Evolutionary conservation across 2,113 vertebrate species (phyloP).

Genomic region (Plecturocebus donacophilus): DNA sequence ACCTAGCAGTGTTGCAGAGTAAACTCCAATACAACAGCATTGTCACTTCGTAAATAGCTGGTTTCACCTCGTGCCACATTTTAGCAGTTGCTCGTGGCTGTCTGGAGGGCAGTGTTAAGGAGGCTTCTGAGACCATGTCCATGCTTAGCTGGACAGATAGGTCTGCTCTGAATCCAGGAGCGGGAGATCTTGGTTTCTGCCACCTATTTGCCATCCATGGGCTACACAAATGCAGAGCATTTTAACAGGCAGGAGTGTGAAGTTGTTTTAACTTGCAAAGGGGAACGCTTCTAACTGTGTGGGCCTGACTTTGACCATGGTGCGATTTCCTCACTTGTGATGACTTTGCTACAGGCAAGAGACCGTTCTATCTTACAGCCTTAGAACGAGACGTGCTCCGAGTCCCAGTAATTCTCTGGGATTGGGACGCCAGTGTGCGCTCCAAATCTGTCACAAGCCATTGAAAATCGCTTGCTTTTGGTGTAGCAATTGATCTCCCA

Average conservation of each 20-base stretch:
- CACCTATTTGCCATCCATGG: rapidly evolving
- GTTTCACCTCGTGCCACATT: background rate
- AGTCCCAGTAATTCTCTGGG: background rate
- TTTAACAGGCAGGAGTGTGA: background rate
- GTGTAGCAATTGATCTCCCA: background rate
- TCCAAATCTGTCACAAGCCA: background rate
- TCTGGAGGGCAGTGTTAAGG: background rate
- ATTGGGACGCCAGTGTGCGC: background rate
- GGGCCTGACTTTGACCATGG: background rate
- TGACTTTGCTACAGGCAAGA: background rate
- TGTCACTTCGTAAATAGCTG: background rate
- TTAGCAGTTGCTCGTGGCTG: background rate
- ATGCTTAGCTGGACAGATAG: background rate
- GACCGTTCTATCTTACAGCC: background rate
- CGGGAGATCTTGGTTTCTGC: background rate
- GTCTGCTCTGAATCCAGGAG: background rate
- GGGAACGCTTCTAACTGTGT: background rate
- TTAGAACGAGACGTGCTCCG: background rate
- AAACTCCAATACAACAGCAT: background rate
- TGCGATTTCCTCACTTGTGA: background rate
- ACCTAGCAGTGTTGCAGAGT: background rate
- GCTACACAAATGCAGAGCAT: background rate
- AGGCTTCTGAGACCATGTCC: background rate
- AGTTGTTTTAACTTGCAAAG: background rate
- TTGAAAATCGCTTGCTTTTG: background rate